Evolutionary conservation across 2,888 invertebrate species (phyloP).

Genomic region (Conistra vaccinii): DNA sequence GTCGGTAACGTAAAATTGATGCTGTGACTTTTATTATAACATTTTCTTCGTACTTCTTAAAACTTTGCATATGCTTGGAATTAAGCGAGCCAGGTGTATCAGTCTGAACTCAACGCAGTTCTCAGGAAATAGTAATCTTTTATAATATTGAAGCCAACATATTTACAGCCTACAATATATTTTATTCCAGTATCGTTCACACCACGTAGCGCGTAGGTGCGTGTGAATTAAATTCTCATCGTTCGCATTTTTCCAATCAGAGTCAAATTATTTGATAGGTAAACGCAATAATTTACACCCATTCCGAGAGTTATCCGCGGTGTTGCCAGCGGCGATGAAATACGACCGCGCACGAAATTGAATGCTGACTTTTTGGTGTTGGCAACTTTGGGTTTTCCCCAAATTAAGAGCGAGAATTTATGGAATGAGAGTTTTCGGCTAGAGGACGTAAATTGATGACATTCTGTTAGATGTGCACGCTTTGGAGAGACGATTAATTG

Average conservation of each 20-base stretch:
- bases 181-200: not conserved
- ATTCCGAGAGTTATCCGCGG: constrained; percentile 55
- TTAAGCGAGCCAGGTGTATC: too few species aligned
- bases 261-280: constrained; percentile 61
- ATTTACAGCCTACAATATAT: not conserved
- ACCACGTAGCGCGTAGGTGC: not conserved
- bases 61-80: not conserved
- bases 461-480: constrained; percentile 39
- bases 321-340: constrained; percentile 66
- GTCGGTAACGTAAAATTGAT: not conserved
- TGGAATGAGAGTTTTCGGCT: constrained; percentile 64
- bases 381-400: constrained; percentile 59
- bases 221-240: constrained; percentile 7
- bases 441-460: constrained; percentile 57
- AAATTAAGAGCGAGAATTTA: constrained; percentile 67
- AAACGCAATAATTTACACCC: constrained; percentile 64
- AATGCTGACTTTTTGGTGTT: constrained; percentile 68
- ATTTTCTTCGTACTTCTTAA: constrained; percentile 1
- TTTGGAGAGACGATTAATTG: not conserved
- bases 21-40: not conserved
- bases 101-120: not conserved
- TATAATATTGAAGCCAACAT: not conserved
- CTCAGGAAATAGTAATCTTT: not conserved
- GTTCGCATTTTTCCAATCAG: constrained; percentile 60
- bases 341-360: constrained; percentile 64